These are phyloP conservation scores for Anoncus sp. DNA, from an alignment of 2,888 invertebrate species.

Conservation along the genomic window DNA sequence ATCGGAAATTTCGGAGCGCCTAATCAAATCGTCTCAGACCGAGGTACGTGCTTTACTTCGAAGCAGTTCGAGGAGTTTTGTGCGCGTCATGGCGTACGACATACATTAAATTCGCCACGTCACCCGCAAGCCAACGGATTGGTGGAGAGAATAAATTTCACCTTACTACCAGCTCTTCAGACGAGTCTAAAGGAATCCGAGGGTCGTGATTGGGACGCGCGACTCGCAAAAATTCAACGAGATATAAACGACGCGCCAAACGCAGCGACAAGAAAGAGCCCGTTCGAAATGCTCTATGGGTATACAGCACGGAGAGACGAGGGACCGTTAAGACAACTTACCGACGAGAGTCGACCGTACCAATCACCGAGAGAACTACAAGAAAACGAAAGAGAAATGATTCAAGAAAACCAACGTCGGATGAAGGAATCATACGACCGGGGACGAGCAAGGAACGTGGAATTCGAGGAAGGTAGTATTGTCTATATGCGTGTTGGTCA, in stretches of 20 bases:
- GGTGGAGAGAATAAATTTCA: conserved; percentile 53
- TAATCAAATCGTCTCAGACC: conserved; percentile 55
- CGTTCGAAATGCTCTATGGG: conserved; percentile 61
- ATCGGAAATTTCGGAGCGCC: conserved; percentile 59
- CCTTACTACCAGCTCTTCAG: conserved; percentile 50
- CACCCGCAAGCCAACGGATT: conserved; percentile 62
- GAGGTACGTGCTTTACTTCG: conserved; percentile 58
- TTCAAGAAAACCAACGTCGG: not conserved
- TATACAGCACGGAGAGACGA: conserved; percentile 26
- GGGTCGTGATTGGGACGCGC: conserved; percentile 21
- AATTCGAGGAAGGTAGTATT: conserved; percentile 27
- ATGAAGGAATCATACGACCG: conserved; percentile 39
- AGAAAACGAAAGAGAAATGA: conserved; percentile 8
- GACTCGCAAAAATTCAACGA: conserved; percentile 40
- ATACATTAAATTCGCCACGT: conserved; percentile 55
- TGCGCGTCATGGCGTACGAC: conserved; percentile 37
- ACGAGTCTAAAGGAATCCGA: conserved; percentile 18
- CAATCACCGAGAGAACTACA: conserved; percentile 12
- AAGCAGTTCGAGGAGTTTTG: conserved; percentile 26
- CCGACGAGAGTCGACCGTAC: not conserved
- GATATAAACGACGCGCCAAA: conserved; percentile 54
- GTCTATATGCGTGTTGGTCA: too few relatives aligned
- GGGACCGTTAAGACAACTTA: not conserved
- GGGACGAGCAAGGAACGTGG: not conserved
- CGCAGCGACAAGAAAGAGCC: too few relatives aligned